Evolutionary conservation across 1,140 invertebrate species (phyloP).

Genomic region (Aradophagus sp.): DNA sequence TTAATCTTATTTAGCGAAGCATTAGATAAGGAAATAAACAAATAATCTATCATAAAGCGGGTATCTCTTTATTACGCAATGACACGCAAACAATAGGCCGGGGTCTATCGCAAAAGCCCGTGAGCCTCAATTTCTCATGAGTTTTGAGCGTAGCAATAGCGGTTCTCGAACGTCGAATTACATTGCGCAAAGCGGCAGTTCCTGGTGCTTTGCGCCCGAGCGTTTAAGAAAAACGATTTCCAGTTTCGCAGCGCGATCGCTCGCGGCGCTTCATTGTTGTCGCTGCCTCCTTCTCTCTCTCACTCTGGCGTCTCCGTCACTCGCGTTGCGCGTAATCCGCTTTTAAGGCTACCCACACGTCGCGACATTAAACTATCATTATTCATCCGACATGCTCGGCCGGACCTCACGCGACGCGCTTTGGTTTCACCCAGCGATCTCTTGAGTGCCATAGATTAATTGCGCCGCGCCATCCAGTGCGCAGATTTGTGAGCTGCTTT

Average conservation of each 20-base stretch:
- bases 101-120: constrained; percentile 6
- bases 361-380: constrained; percentile 61
- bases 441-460: constrained; percentile 49
- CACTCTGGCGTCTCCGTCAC: no score
- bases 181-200: constrained; percentile 38
- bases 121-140: constrained; percentile 41
- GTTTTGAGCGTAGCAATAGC: constrained; percentile 36
- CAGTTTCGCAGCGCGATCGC: constrained; percentile 41
- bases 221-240: constrained; percentile 45
- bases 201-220: constrained; percentile 12
- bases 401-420: constrained; percentile 60
- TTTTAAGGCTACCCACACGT: constrained; percentile 58
- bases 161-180: constrained; percentile 35
- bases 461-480: constrained; percentile 33
- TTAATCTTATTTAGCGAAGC: no score
- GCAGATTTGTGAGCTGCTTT: constrained; percentile 45
- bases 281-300: constrained; percentile 42
- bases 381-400: constrained; percentile 61
- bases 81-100: constrained; percentile 25
- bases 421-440: constrained; percentile 53
- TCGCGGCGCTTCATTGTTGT: constrained; percentile 38
- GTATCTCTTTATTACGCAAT: constrained; percentile 16
- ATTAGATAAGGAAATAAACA: constrained; percentile 13
- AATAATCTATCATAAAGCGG: constrained; percentile 23
- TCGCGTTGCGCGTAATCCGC: constrained; percentile 57